Base-by-base conservation (phyloP, 2,888 invertebrate genomes). In the Pachliopta kotzebuea region DNA sequence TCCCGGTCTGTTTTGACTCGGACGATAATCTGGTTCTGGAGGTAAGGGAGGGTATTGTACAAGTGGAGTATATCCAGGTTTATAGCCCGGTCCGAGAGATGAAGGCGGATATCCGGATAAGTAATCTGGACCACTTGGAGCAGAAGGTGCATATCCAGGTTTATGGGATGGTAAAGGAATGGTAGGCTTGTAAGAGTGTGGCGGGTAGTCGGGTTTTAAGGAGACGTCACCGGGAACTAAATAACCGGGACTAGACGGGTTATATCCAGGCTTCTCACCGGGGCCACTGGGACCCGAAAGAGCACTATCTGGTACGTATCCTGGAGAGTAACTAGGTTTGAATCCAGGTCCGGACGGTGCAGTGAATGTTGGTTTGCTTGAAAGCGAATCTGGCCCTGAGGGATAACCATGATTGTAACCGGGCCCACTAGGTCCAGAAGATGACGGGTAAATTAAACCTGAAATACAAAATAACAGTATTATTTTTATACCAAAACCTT, bases 371-470 rank as follows among this genome's bases (percentile, higher is more conserved):
- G 72, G 69, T 64, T 72, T 72, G 2, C 66, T 63, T 7, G 60
- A 0, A 18, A 58, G 66, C 20, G 62, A 60, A 60, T 70, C 70
- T 17, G 72, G 69, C 37, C 63, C 72, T 50, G 67, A 52, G 8
- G 71, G 70, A 37, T 75, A 79, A 4, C 69, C 69, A 2, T 83
- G 82, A 61, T 73, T 75, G 31, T 70, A 76, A 20, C 66, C 69
- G 0, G 78, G 76, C 20, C 74, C 76, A 7, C 74, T 77, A 14
- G 75, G 79, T 17, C 81, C 85, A 4, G 76, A 72, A n/a, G 71
- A 74, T 2, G 82, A 73, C 54, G 78, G 75, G 65, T 78, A 84
- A 0, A 76, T 70, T 65, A 72, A 66, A 37, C 79, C 87, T 86
- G 78, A 4, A 70, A 75, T 68, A 60, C 21, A 49, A 61, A 45